Base-by-base conservation (phyloP, 2,113 vertebrate species). In the Oryzias melastigma region DNA sequence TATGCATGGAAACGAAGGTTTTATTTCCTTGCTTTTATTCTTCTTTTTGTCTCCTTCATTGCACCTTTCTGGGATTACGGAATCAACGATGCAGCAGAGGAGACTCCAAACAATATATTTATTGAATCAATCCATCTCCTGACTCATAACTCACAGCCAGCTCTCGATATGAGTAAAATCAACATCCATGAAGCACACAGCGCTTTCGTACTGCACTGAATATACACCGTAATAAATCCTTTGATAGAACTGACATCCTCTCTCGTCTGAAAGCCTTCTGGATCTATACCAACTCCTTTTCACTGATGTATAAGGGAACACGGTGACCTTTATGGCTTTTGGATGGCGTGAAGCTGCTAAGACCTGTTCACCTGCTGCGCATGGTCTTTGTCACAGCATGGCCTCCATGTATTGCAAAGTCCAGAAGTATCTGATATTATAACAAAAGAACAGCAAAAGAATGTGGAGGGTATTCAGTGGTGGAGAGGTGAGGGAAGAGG, bases 361-460 rank as follows among this genome's bases (percentile, higher is more conserved):
- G 78, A 75, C 73, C 64, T 71, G 68, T 79, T 82, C 72, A 85
- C 78, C 82, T 29, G 55, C 35, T 2, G 80, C 52, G 79, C 52
- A 1, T n/a, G 61, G 60, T 73, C 83, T 83, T 88, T 85, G 79
- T 78, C 14, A 25, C 55, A 46, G 58, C 60, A 47, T 14, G 51
- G 68, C 56, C 55, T 82, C 77, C 75, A 25, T 1, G 50, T 52
- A 47, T 65, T 24, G 49, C 41, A 69, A 69, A 74, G 75, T 68
- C 79, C 59, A 55, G 51, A 74, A 58, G 71, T 63, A 58, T 84
- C 57, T 81, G 82, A 77, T 81, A 73, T 80, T 76, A 64, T 69
- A 73, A 82, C 66, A 81, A 84, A 87, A 79, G 74, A 77, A 73
- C 19, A 50, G 77, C 55, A 19, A 66, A 78, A 80, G 68, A 76